These are phyloP conservation scores for Paradoxurus hermaphroditus DNA, from an alignment of 2,113 vertebrate genomes.

Conservation along the genomic window DNA sequence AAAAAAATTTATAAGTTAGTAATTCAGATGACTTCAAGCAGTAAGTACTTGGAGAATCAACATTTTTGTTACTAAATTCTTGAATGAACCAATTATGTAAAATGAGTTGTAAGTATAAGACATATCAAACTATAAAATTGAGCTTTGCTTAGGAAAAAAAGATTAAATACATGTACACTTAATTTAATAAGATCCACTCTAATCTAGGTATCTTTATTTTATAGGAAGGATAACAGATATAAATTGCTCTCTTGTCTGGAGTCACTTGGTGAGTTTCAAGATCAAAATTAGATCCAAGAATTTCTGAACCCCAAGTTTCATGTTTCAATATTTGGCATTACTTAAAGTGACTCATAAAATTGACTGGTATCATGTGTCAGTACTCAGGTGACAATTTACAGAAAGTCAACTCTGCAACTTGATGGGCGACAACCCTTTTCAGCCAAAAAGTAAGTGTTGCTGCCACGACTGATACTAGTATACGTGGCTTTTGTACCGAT, in stretches of 20 bases:
- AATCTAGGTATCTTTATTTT: slow-evolving; percentile 62
- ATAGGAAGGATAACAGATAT: slow-evolving; percentile 56
- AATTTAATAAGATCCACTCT: slow-evolving; percentile 14
- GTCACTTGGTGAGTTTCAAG: slow-evolving; percentile 58
- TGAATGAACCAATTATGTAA: background rate
- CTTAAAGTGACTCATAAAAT: slow-evolving; percentile 60
- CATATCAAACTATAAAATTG: slow-evolving; percentile 21
- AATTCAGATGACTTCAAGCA: slow-evolving; percentile 13
- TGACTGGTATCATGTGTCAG: slow-evolving; percentile 57
- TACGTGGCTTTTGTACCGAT: background rate
- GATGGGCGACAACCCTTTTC: slow-evolving; percentile 59
- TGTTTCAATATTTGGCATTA: slow-evolving; percentile 54
- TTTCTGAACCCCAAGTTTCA: slow-evolving; percentile 44
- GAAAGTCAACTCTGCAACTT: slow-evolving; percentile 63
- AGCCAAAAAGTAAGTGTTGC: slow-evolving; percentile 61
- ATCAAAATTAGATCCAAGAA: slow-evolving; percentile 46
- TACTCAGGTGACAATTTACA: slow-evolving; percentile 67
- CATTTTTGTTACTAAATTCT: slow-evolving; percentile 45
- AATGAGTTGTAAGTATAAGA: background rate
- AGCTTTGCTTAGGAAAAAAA: background rate
- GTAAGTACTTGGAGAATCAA: background rate
- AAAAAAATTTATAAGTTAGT: slow-evolving; percentile 11
- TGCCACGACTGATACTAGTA: background rate
- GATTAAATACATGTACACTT: background rate
- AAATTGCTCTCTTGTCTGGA: slow-evolving; percentile 51